Evolutionary conservation across 2,113 vertebrate species (phyloP).

Genomic region (Vanacampus margaritifer): DNA sequence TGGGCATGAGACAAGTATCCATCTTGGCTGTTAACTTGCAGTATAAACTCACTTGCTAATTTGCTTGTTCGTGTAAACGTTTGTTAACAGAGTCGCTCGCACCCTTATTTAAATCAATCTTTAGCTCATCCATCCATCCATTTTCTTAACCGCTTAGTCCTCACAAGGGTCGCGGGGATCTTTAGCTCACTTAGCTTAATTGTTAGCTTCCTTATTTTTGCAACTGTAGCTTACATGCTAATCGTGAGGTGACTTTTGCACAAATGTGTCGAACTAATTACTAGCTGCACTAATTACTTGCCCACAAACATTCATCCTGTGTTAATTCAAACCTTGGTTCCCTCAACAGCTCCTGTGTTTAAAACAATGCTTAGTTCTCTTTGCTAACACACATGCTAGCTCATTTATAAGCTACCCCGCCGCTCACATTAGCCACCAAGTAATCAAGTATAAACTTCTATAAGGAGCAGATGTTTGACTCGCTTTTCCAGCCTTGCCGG

Average conservation of each 20-base stretch:
- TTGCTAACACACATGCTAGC: not conserved
- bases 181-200: not conserved
- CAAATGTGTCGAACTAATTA: not conserved
- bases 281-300: not conserved
- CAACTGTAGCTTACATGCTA: not conserved
- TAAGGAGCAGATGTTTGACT: constrained; percentile 5
- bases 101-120: too few relatives aligned
- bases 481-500: not conserved
- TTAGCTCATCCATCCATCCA: too few relatives aligned
- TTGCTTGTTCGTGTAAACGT: not conserved
- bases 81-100: too few relatives aligned
- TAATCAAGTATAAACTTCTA: constrained; percentile 4
- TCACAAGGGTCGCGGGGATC: too few relatives aligned
- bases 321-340: not conserved
- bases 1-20: too few relatives aligned
- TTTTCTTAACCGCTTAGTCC: too few relatives aligned
- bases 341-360: not conserved
- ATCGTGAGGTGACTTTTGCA: not conserved
- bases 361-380: not conserved
- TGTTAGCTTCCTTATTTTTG: not conserved
- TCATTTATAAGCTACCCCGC: not conserved
- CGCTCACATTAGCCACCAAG: not conserved
- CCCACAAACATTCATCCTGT: not conserved
- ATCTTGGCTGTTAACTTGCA: too few relatives aligned
- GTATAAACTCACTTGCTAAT: not conserved